Percentiles rank a stretch among this genome's conserved stretches.
Conservation (phyloP, 2,113 vertebrate species). For the Piliocolobus tephrosceles region DNA sequence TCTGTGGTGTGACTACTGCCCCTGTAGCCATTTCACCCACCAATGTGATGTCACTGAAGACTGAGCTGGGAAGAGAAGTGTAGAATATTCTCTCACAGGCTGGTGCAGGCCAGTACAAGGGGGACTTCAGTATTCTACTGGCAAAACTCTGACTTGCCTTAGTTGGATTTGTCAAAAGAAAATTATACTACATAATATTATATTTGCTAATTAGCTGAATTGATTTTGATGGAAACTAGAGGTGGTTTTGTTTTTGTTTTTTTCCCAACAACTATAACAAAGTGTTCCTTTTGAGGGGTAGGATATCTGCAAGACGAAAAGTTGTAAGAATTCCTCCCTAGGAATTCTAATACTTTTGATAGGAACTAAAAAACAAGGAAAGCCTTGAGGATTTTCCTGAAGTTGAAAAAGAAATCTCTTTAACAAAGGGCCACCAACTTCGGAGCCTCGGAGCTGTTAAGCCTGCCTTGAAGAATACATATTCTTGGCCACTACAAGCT, state of each 20-base stretch:
- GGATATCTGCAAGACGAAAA: neutral
- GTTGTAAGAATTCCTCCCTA: neutral
- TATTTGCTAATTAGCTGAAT: neutral
- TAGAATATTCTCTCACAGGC: neutral
- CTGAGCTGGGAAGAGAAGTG: neutral
- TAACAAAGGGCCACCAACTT: slow-evolving; percentile 19
- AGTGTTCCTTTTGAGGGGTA: neutral
- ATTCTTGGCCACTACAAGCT: neutral
- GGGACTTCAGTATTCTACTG: accelerated
- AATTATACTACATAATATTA: neutral
- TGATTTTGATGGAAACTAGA: slow-evolving; percentile 2
- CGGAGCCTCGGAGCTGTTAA: neutral
- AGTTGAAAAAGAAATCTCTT: slow-evolving; percentile 53
- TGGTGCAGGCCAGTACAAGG: neutral
- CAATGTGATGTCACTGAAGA: neutral
- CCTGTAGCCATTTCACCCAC: neutral
- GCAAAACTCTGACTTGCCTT: neutral
- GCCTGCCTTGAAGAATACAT: slow-evolving; percentile 8
- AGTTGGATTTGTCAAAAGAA: slow-evolving; percentile 1
- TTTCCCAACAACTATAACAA: neutral
- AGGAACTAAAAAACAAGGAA: slow-evolving; percentile 47
- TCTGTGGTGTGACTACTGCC: neutral
- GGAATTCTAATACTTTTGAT: neutral
- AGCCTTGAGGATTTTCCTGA: slow-evolving; percentile 22
- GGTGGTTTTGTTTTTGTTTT: neutral